phyloP scores from a whole-genome alignment of 92 coral and sea anemone species.

The Heteractis magnifica region DNA sequence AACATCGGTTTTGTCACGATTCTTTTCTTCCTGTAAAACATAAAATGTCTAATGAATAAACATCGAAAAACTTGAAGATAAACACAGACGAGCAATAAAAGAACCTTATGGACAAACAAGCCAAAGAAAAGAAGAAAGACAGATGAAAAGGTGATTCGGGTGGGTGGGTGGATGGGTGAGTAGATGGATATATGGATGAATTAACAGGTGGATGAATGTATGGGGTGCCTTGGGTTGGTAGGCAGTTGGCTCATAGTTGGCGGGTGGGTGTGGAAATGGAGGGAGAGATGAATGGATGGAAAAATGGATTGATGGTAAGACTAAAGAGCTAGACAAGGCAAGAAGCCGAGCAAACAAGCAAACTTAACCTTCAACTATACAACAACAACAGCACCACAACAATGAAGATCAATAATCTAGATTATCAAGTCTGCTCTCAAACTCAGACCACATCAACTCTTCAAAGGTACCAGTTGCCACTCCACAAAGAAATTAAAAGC shows the following conservation, averaged over 20 bases:
- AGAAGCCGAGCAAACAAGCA: background rate
- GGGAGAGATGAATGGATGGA: background rate
- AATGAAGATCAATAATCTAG: background rate
- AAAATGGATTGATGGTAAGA: background rate
- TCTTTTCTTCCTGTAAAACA: slow-evolving; percentile 61
- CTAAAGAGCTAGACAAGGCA: background rate
- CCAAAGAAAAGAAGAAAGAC: background rate
- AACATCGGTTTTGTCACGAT: slow-evolving; percentile 42
- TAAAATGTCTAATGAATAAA: too few species aligned
- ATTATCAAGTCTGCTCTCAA: background rate
- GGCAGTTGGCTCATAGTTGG: too few species aligned
- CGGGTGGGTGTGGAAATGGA: too few species aligned
- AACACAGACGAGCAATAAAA: background rate
- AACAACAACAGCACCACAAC: background rate
- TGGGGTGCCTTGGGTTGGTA: too few species aligned
- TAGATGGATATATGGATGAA: too few species aligned
- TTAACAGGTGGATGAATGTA: too few species aligned
- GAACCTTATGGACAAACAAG: background rate
- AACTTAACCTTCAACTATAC: too few species aligned
- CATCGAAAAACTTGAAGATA: background rate
- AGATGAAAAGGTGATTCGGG: background rate
- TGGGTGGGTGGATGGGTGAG: too few species aligned
- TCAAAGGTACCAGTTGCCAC: background rate
- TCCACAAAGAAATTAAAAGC: background rate
- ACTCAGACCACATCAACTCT: background rate